Evolutionary conservation across 1,140 invertebrate species (phyloP), one percentile per base, ranked within the genome.

Genomic region (Cotesia typhae): DNA sequence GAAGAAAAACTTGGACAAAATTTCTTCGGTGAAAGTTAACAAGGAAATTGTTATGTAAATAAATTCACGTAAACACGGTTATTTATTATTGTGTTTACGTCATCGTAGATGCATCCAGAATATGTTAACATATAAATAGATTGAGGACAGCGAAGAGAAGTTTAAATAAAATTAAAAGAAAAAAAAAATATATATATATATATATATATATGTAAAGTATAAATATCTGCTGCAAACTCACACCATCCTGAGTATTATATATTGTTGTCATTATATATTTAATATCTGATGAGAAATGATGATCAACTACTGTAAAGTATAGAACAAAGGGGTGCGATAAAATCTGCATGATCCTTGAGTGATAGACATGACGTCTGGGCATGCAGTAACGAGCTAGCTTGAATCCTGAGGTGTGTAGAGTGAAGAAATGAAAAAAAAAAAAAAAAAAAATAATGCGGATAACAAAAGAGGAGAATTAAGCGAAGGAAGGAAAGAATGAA

Each of bases 321-420:
- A 10, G 35, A 57, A 66, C 53, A 14, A 57, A 60, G 51, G 37
- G 66, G 12, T 20, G 28, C 17, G 60, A 64, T 61, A 64, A 61
- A 52, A 61, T 70, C 60, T 41, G 41, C 59, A 64, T 36, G 61
- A 64, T 64, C 38, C n/a, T 10, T 37, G 61, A 71, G 61, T 64
- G 59, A 71, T 71, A 51, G 69, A 7, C 61, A 71, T 71, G 69
- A 71, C 59, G 69, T 64, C 59, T 71, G 51, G 60, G 12, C 37
- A 14, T 41, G 41, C 28, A 53, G 65, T 17, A 38, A 53, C 35
- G 20, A 53, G 41, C 67, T 70, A 37, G 41, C 51, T 35, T 47
- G 67, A 64, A 36, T 53, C 41, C 35, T 36, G 14, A 52, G 55
- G 64, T 51, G 53, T 9, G 66, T 36, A 36, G 38, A 17, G 65